phyloP scores from a whole-genome alignment of 2,797 vertebrate genomes.

The Dallia pectoralis region DNA sequence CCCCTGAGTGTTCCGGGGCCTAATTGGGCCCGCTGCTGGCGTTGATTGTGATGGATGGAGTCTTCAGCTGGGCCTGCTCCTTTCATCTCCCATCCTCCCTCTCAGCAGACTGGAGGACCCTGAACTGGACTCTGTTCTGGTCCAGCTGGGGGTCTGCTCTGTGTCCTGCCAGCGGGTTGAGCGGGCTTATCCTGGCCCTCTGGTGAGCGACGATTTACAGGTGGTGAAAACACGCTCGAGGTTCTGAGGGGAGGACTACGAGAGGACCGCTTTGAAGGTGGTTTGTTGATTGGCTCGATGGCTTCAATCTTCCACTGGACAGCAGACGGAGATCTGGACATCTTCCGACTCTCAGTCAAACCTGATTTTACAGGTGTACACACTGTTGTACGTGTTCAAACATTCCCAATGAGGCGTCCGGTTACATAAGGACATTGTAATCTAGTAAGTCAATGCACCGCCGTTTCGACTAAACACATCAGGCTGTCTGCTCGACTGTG shows the following conservation, averaged over 20 bases:
- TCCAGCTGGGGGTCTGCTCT: slow-evolving; percentile 19
- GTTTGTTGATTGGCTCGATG: not conserved
- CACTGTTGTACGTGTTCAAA: not conserved
- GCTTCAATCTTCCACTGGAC: not conserved
- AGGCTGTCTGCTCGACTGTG: slow-evolving; percentile 21
- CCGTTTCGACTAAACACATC: slow-evolving; percentile 56
- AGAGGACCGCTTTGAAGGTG: not conserved
- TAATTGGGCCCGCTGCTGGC: slow-evolving; percentile 70
- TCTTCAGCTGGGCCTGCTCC: slow-evolving; percentile 44
- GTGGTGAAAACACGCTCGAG: slow-evolving; percentile 13
- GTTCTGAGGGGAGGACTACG: not conserved
- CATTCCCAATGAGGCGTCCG: not conserved
- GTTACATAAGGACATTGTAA: not conserved
- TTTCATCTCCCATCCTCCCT: slow-evolving; percentile 59
- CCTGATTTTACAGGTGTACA: no score
- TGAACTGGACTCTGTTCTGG: slow-evolving; percentile 30
- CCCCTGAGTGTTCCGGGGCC: slow-evolving; percentile 69
- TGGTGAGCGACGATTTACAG: slow-evolving; percentile 9
- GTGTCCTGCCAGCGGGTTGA: not conserved
- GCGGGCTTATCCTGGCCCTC: slow-evolving; percentile 5
- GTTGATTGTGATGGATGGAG: slow-evolving; percentile 77
- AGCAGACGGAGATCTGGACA: not conserved
- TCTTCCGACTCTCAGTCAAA: not conserved
- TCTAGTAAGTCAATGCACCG: not conserved
- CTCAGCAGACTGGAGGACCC: slow-evolving; percentile 10